A percentile compares a stretch with the other conserved stretches of the same genome.
Evolutionary conservation across 2,888 invertebrate genomes (phyloP).

Genomic region (Luffia ferchaultella): DNA sequence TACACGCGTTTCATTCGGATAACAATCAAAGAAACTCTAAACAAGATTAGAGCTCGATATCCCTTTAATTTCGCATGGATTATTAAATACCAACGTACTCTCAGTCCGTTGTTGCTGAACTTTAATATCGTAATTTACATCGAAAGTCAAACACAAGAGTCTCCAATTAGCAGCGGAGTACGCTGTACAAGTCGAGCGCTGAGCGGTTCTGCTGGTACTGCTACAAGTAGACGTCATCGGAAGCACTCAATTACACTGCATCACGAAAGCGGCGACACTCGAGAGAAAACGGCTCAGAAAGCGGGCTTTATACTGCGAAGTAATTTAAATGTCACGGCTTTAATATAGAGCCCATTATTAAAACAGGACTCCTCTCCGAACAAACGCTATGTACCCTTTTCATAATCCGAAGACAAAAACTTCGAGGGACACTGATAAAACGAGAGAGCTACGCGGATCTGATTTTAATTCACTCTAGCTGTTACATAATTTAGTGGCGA

Average conservation of each 20-base stretch:
- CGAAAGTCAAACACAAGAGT: too few species aligned
- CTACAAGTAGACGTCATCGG: conserved; percentile 31
- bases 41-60: too few species aligned
- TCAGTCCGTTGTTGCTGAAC: too few species aligned
- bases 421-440: conserved; percentile 23
- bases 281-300: conserved; percentile 1
- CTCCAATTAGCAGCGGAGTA: too few species aligned
- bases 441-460: conserved; percentile 7
- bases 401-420: conserved; percentile 22
- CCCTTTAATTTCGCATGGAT: too few species aligned
- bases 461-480: neutral
- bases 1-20: too few species aligned
- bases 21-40: too few species aligned
- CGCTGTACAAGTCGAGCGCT: neutral
- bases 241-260: conserved; percentile 52
- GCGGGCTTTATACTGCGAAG: conserved; percentile 9
- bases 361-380: neutral
- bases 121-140: too few species aligned
- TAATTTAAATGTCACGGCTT: conserved; percentile 15
- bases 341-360: conserved; percentile 27
- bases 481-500: neutral
- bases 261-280: conserved; percentile 23
- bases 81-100: too few species aligned
- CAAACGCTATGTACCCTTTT: conserved; percentile 11
- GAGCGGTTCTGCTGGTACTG: too few species aligned